Conservation (phyloP, 2,888 invertebrate genomes). For the Geophilus truncorum region DNA sequence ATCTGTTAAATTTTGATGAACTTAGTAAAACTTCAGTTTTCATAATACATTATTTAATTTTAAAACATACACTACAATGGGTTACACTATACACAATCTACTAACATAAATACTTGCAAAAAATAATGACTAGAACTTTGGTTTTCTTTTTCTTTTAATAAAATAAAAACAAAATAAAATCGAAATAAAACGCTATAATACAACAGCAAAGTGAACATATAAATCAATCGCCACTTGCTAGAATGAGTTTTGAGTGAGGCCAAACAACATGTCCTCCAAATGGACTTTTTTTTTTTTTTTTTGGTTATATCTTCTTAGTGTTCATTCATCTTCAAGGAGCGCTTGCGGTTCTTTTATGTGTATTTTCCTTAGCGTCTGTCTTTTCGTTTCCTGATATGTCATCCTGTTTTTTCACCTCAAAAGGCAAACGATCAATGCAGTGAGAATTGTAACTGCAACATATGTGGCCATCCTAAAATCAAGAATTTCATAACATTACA, state of each 20-base stretch:
- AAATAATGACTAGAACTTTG: constrained; percentile 33
- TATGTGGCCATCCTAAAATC: constrained; percentile 53
- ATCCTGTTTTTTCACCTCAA: neutral
- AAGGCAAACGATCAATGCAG: constrained; percentile 44
- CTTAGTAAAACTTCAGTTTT: neutral
- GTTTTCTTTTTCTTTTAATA: neutral
- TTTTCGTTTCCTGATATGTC: constrained; percentile 30
- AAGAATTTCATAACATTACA: neutral
- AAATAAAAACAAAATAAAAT: constrained; percentile 1
- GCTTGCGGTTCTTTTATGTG: neutral
- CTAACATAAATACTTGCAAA: constrained; percentile 19
- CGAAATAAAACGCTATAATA: constrained; percentile 18
- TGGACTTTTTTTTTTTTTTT: neutral
- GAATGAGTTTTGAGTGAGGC: constrained; percentile 7
- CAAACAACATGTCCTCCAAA: neutral
- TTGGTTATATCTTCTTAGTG: no score
- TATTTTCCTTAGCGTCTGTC: neutral
- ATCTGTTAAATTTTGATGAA: no score
- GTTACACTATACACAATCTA: constrained; percentile 19
- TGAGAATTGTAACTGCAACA: constrained; percentile 55
- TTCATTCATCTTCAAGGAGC: neutral
- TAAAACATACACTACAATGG: constrained; percentile 32
- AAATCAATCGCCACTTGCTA: neutral
- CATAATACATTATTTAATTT: constrained; percentile 26
- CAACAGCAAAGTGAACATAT: constrained; percentile 27